Percentiles rank a stretch among this genome's conserved stretches.
phyloP scores from a whole-genome alignment of 2,888 invertebrate genomes.

The Bursaphelenchus okinawaensis region DNA sequence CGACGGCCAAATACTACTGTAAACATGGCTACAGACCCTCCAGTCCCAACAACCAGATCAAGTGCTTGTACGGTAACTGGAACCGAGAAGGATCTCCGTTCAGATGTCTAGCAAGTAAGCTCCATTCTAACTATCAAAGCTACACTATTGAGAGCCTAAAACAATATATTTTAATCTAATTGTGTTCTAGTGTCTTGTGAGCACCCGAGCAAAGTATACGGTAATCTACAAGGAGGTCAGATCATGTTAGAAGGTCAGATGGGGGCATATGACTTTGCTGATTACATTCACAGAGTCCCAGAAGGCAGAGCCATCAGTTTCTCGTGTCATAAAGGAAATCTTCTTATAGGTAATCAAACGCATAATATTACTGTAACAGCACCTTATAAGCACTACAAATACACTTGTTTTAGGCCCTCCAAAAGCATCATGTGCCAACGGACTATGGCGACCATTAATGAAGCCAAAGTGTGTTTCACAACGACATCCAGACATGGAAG shows the following conservation, averaged over 20 bases:
- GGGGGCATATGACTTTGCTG: conserved; percentile 60
- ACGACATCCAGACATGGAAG: conserved; percentile 55
- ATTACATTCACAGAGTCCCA: conserved; percentile 58
- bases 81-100: conserved; percentile 47
- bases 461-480: conserved; percentile 53
- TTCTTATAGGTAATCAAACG: conserved; percentile 51
- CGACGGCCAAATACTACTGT: conserved; percentile 85
- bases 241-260: conserved; percentile 59
- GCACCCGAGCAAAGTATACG: conserved; percentile 51
- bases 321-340: conserved; percentile 57
- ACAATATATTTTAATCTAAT: no score
- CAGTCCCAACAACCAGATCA: conserved; percentile 63
- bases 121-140: background rate
- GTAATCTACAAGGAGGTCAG: conserved; percentile 58
- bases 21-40: conserved; percentile 72
- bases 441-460: conserved; percentile 53
- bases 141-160: background rate
- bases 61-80: conserved; percentile 92
- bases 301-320: conserved; percentile 56
- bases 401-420: conserved; percentile 56
- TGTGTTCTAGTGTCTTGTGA: conserved; percentile 49
- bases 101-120: conserved; percentile 50
- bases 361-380: background rate
- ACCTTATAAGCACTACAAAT: no score
- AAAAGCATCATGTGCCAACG: conserved; percentile 56